A percentile compares a stretch with the other conserved stretches of the same genome.
Conservation (phyloP, 1,140 invertebrate genomes). For the Apis florea region DNA sequence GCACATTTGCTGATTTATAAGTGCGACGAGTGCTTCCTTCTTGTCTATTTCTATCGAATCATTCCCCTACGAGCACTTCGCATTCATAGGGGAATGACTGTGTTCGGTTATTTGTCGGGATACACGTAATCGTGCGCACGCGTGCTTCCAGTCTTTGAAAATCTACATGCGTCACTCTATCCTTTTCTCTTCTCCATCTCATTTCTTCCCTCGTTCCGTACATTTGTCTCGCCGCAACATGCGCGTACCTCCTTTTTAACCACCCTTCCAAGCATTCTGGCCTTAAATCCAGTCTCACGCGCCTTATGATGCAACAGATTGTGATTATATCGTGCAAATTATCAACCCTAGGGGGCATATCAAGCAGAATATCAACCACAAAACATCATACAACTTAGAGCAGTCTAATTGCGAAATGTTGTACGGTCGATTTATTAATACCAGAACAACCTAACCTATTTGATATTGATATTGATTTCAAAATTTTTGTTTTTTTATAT, state of each 20-base stretch:
- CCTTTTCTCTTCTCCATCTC: not conserved
- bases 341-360: not conserved
- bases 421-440: too few relatives aligned
- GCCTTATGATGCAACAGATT: constrained; percentile 13
- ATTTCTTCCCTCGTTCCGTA: not conserved
- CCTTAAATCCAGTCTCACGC: not conserved
- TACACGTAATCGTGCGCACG: constrained; percentile 45
- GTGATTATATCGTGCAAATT: not conserved
- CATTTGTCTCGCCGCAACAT: constrained; percentile 2
- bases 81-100: constrained; percentile 45
- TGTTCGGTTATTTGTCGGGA: constrained; percentile 61
- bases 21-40: not conserved
- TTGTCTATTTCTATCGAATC: constrained; percentile 9
- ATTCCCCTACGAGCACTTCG: not conserved
- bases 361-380: not conserved
- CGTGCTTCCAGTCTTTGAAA: constrained; percentile 13
- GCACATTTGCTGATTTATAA: not conserved
- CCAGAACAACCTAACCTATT: too few relatives aligned
- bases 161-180: not conserved
- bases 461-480: too few relatives aligned
- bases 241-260: constrained; percentile 3
- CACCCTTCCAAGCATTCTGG: not conserved
- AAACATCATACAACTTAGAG: not conserved
- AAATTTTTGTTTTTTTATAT: too few relatives aligned
- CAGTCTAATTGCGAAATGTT: not conserved